Evolutionary conservation across 2,888 invertebrate species (phyloP).

Genomic region (Ethmia dodecea): DNA sequence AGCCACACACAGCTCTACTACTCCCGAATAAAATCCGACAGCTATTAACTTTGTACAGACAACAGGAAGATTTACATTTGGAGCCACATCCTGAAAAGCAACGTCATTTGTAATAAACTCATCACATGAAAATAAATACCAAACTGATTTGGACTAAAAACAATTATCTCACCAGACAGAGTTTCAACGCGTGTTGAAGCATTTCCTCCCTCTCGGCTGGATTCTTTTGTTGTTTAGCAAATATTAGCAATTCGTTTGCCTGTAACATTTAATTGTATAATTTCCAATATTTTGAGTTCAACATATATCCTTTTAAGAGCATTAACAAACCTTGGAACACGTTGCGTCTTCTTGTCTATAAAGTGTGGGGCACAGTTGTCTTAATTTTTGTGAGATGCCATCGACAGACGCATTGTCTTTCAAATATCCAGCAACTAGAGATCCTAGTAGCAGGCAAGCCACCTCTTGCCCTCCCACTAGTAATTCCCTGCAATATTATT

Average conservation of each 20-base stretch:
- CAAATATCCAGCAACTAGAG: constrained; percentile 93
- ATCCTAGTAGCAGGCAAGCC: constrained; percentile 83
- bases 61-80: constrained; percentile 88
- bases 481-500: constrained; percentile 77
- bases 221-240: constrained; percentile 86
- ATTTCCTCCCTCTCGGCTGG: constrained; percentile 86
- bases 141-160: not conserved
- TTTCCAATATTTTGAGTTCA: not conserved
- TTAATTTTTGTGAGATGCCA: constrained; percentile 90
- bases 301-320: too few relatives aligned
- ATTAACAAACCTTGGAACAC: constrained; percentile 87
- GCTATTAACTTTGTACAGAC: constrained; percentile 91
- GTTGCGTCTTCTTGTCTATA: constrained; percentile 97
- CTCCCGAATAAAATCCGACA: constrained; percentile 90
- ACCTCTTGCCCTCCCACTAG: constrained; percentile 86
- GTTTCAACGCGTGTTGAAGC: constrained; percentile 86
- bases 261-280: constrained; percentile 38
- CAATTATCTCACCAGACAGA: constrained; percentile 82
- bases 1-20: constrained; percentile 91
- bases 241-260: constrained; percentile 93
- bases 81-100: constrained; percentile 84
- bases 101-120: not conserved
- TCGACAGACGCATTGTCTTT: constrained; percentile 97
- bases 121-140: not conserved
- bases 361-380: constrained; percentile 94